phyloP scores from a whole-genome alignment of 2,113 vertebrate genomes.

The Corapipo altera region DNA sequence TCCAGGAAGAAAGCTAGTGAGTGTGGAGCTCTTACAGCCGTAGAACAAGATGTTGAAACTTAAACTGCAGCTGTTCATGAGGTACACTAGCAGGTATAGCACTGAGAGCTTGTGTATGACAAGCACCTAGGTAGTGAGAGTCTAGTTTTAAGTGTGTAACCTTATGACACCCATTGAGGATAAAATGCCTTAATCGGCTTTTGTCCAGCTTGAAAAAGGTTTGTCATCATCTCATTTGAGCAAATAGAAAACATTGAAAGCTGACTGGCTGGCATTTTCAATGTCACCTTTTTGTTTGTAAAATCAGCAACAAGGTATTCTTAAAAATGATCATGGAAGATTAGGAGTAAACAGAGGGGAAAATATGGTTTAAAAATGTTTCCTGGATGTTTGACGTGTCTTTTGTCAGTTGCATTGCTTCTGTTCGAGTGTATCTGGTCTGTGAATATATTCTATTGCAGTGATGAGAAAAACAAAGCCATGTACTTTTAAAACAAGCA shows the following conservation, averaged over 20 bases:
- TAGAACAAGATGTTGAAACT: background rate
- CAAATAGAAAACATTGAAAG: background rate
- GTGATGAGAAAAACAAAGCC: background rate
- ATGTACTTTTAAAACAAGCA: background rate
- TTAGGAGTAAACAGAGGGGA: background rate
- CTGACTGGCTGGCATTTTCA: background rate
- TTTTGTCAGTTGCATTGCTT: background rate
- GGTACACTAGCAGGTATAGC: background rate
- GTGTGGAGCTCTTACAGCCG: fast-evolving
- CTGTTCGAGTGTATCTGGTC: background rate
- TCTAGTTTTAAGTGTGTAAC: background rate
- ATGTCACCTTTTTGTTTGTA: background rate
- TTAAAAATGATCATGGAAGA: background rate
- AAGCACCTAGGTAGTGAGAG: background rate
- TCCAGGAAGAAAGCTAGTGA: background rate
- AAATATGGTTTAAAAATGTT: background rate
- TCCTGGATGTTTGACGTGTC: background rate
- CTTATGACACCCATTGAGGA: fast-evolving
- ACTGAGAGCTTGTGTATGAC: background rate
- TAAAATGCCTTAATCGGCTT: background rate
- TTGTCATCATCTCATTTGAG: background rate
- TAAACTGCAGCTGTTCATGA: background rate
- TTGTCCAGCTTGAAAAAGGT: background rate
- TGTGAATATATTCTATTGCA: background rate
- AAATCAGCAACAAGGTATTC: background rate